Conservation (phyloP, 2,113 vertebrate genomes). For the Lasiurus cinereus region DNA sequence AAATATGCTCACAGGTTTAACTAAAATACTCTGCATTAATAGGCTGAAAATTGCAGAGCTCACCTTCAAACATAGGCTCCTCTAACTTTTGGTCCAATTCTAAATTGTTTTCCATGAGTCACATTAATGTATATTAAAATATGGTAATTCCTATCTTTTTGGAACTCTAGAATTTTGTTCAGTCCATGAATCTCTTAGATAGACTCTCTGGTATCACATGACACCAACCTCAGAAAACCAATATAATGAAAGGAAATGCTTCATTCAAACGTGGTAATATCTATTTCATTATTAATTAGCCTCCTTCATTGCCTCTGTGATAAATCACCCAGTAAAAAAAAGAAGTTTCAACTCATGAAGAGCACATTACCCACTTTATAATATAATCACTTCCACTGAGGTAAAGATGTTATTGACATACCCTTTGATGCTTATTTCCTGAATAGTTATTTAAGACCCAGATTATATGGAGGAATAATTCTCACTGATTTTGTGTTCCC, state of each 20-base stretch:
- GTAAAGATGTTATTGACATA: not conserved
- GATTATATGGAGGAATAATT: not conserved
- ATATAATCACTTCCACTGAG: not conserved
- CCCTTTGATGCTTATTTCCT: not conserved
- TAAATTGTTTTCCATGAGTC: not conserved
- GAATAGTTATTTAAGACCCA: not conserved
- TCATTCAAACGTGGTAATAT: not conserved
- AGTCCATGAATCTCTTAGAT: not conserved
- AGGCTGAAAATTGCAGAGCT: not conserved
- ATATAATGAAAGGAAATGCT: not conserved
- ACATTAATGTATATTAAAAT: not conserved
- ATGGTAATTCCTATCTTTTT: not conserved
- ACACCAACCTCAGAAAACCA: not conserved
- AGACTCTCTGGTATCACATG: not conserved
- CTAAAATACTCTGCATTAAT: not conserved
- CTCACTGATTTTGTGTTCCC: not conserved
- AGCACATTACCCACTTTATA: not conserved
- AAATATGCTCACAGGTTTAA: not conserved
- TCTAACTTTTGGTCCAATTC: not conserved
- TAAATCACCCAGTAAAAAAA: slow-evolving; percentile 12
- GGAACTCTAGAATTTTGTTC: not conserved
- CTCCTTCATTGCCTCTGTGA: not conserved
- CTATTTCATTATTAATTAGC: slow-evolving; percentile 1
- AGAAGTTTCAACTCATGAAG: not conserved
- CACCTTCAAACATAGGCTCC: not conserved